A percentile compares a stretch with the other conserved stretches of the same genome.
These are phyloP conservation scores for Petrocephalus schoutedeni DNA, from an alignment of 2,797 vertebrate species.

Conservation along the genomic window DNA sequence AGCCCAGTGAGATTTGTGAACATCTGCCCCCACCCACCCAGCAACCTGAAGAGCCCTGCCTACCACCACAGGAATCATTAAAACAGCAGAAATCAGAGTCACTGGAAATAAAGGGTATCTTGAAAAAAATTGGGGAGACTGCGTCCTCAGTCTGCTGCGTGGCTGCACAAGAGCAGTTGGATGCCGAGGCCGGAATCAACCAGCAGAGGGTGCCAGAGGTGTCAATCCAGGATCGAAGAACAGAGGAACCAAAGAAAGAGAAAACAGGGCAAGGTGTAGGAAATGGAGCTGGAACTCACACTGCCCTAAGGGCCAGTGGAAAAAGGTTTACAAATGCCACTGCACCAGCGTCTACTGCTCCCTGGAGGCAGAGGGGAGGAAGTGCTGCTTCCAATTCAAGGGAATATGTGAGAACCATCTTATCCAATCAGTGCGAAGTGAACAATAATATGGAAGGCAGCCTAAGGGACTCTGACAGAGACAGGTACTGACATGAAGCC, in stretches of 20 bases:
- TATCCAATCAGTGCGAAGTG: slow-evolving; percentile 18
- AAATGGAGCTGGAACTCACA: background rate
- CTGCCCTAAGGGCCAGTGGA: background rate
- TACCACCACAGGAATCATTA: background rate
- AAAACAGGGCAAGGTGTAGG: background rate
- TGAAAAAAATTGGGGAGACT: slow-evolving; percentile 57
- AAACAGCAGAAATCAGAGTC: slow-evolving; percentile 44
- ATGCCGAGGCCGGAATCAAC: slow-evolving; percentile 18
- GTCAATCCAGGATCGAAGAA: slow-evolving; percentile 40
- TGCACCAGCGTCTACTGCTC: slow-evolving; percentile 31
- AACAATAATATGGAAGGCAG: slow-evolving; percentile 22
- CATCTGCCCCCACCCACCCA: slow-evolving; percentile 33
- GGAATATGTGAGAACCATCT: slow-evolving; percentile 45
- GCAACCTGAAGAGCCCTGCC: background rate
- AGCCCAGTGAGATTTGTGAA: slow-evolving; percentile 59
- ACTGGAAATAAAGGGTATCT: slow-evolving; percentile 55
- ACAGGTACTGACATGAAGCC: slow-evolving; percentile 32
- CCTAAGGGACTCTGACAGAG: slow-evolving; percentile 1
- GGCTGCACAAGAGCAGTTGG: background rate
- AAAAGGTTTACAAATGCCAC: slow-evolving; percentile 33
- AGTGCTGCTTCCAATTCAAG: slow-evolving; percentile 36
- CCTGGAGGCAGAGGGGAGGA: slow-evolving; percentile 55
- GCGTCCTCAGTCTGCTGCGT: background rate
- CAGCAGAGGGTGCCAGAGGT: slow-evolving; percentile 21
- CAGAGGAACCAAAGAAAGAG: slow-evolving; percentile 22